phyloP scores from a whole-genome alignment of 2,113 vertebrate species.

The Brachyistius frenatus region DNA sequence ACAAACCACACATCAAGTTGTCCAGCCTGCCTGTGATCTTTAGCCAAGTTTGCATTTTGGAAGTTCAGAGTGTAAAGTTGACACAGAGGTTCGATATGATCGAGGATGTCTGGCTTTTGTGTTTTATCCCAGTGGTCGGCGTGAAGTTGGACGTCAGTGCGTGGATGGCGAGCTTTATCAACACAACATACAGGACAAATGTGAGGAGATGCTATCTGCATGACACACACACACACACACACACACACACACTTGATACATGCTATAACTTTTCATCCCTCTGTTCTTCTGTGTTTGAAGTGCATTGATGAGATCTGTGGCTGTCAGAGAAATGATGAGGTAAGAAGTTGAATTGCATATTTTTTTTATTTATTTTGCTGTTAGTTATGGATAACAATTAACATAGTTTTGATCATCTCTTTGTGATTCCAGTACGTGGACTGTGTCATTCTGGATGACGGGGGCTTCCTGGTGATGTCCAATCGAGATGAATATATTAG shows the following conservation, averaged over 20 bases:
- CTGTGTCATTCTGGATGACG: constrained; percentile 96
- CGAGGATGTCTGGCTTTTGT: constrained; percentile 70
- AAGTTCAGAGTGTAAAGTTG: constrained; percentile 78
- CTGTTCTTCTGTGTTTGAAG: constrained; percentile 78
- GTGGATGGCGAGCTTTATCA: constrained; percentile 95
- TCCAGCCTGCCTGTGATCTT: constrained; percentile 65
- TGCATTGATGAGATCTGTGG: constrained; percentile 94
- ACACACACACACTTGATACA: neutral
- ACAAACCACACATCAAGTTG: constrained; percentile 72
- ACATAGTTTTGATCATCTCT: constrained; percentile 24
- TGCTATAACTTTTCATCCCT: neutral
- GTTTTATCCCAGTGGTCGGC: constrained; percentile 91
- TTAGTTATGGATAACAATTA: neutral
- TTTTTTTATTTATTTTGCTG: neutral
- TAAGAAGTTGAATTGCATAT: constrained; percentile 74
- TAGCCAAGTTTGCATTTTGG: constrained; percentile 70
- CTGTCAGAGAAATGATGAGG: constrained; percentile 90
- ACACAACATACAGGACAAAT: constrained; percentile 87
- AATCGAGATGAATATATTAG: constrained; percentile 90
- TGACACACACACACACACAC: neutral
- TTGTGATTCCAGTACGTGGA: constrained; percentile 88
- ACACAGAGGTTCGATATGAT: constrained; percentile 69
- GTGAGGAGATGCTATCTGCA: constrained; percentile 82
- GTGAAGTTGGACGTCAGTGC: constrained; percentile 90
- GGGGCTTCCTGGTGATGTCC: constrained; percentile 97